These are phyloP conservation scores for Turritopsis dohrnii DNA, from an alignment of 30 jellyfish, hydroid and myxozoan species.

Conservation along the genomic window DNA sequence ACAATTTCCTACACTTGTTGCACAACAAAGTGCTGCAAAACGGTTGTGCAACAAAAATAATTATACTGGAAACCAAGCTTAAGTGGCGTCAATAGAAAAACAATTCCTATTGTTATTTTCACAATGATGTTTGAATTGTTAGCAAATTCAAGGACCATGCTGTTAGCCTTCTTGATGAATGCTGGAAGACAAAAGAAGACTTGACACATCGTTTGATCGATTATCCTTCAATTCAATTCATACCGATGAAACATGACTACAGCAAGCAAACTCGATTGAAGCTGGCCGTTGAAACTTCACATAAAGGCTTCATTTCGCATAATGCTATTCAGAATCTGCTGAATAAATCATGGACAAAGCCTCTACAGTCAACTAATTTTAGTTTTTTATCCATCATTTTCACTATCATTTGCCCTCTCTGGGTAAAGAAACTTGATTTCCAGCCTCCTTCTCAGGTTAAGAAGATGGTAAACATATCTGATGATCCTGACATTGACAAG, in stretches of 20 bases:
- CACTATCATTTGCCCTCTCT: background rate
- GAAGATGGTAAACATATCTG: background rate
- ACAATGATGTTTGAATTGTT: background rate
- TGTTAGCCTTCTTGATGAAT: background rate
- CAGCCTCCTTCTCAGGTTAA: background rate
- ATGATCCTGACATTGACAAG: background rate
- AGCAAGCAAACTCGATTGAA: slow-evolving; percentile 44
- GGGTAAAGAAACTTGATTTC: background rate
- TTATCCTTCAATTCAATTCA: background rate
- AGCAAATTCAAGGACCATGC: background rate
- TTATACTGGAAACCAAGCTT: no score
- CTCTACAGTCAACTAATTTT: background rate
- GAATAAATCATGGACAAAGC: slow-evolving; percentile 71
- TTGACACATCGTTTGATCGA: background rate
- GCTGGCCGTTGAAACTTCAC: slow-evolving; percentile 68
- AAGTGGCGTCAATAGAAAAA: no score
- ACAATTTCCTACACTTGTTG: no score
- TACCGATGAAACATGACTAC: background rate
- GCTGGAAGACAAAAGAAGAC: background rate
- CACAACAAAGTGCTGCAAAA: no score
- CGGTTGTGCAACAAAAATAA: no score
- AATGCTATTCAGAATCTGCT: slow-evolving; percentile 60
- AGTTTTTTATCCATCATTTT: background rate
- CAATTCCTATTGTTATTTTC: background rate
- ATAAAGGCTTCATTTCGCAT: slow-evolving; percentile 69